These are phyloP conservation scores for Flexamia atlantica DNA, from an alignment of 2,888 invertebrate genomes.

Conservation along the genomic window DNA sequence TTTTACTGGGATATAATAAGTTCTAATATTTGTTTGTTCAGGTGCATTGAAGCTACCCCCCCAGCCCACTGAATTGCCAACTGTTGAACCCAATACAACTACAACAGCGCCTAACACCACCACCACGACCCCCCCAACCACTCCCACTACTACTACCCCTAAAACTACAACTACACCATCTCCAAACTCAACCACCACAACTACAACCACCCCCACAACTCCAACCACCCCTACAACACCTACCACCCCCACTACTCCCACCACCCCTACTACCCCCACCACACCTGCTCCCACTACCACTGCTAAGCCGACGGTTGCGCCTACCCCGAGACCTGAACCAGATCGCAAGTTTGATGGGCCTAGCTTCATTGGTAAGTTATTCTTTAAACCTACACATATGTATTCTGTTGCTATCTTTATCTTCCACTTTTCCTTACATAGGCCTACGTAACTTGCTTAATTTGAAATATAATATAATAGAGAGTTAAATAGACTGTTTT, in stretches of 20 bases:
- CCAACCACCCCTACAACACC: constrained; percentile 65
- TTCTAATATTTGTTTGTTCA: too few relatives aligned
- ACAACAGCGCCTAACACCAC: not conserved
- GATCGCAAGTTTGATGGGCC: constrained; percentile 83
- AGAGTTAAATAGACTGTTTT: too few relatives aligned
- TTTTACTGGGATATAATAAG: too few relatives aligned
- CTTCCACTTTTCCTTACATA: too few relatives aligned
- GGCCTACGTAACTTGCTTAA: too few relatives aligned
- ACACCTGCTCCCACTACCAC: constrained; percentile 50
- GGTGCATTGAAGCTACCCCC: not conserved
- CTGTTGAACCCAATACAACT: not conserved
- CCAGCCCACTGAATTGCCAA: not conserved
- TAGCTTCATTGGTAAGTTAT: constrained; percentile 79
- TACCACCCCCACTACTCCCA: constrained; percentile 64
- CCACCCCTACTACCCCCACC: constrained; percentile 51
- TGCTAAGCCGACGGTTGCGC: constrained; percentile 64
- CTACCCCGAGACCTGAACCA: constrained; percentile 67
- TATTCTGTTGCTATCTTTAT: too few relatives aligned
- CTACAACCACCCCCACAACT: constrained; percentile 62
- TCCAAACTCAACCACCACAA: constrained; percentile 66
- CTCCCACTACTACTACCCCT: constrained; percentile 15
- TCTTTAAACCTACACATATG: too few relatives aligned
- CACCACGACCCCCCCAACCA: not conserved
- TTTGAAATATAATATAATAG: too few relatives aligned
- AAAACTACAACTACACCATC: constrained; percentile 61